A percentile compares a stretch with the other conserved stretches of the same genome.
These are phyloP conservation scores for Strigamia maritima DNA, from an alignment of 2,888 invertebrate species.

Conservation along the genomic window DNA sequence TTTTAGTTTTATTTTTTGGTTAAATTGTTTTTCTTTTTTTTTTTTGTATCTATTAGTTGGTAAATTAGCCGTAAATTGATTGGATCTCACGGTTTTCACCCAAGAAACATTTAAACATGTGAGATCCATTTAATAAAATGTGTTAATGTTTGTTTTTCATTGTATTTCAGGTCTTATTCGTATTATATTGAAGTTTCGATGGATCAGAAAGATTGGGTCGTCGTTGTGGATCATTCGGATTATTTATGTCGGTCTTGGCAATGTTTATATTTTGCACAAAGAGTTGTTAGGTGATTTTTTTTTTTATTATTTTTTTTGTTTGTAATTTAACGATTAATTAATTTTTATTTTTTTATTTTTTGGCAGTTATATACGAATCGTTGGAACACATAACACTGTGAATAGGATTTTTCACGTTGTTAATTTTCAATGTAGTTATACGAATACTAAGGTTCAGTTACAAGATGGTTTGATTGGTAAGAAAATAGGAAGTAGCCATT, in stretches of 20 bases:
- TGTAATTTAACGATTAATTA: no score
- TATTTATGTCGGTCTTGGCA: conserved; percentile 97
- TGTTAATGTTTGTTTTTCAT: neutral
- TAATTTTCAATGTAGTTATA: conserved; percentile 84
- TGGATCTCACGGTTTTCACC: neutral
- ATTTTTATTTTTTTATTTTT: conserved; percentile 43
- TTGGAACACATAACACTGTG: conserved; percentile 90
- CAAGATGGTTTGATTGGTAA: conserved; percentile 59
- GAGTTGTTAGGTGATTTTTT: conserved; percentile 69
- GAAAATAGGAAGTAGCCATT: neutral
- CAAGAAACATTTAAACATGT: no score
- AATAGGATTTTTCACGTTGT: conserved; percentile 93
- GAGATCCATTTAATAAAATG: neutral
- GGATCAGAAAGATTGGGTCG: conserved; percentile 92
- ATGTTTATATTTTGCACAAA: conserved; percentile 81
- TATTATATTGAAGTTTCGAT: conserved; percentile 82
- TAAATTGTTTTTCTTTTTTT: no score
- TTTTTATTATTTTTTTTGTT: neutral
- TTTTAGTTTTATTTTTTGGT: no score
- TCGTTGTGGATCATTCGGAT: conserved; percentile 85
- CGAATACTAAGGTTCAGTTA: conserved; percentile 70
- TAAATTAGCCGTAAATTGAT: neutral
- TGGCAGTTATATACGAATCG: conserved; percentile 61
- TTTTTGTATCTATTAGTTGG: neutral
- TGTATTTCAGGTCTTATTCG: conserved; percentile 63